These are phyloP conservation scores for Phoxinus phoxinus DNA, from an alignment of 2,113 vertebrate genomes.

Conservation along the genomic window DNA sequence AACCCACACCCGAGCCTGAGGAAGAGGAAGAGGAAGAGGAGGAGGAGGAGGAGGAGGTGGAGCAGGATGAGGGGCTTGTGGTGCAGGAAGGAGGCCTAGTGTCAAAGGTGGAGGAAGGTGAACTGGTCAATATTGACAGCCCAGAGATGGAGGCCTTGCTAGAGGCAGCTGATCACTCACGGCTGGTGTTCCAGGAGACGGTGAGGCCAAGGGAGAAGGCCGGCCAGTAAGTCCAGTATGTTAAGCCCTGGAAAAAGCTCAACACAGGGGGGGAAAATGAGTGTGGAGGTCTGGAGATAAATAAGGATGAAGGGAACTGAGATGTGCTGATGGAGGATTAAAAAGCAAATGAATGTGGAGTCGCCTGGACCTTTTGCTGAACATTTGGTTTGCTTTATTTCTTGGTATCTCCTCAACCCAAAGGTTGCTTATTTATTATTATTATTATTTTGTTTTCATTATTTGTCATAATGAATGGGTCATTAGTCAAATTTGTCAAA, in stretches of 20 bases:
- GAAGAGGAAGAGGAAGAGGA: conserved; percentile 74
- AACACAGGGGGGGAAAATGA: background rate
- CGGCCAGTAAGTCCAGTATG: conserved; percentile 65
- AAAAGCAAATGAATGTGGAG: background rate
- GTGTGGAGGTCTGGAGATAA: conserved; percentile 9
- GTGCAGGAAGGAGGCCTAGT: conserved; percentile 79
- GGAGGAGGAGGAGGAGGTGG: conserved; percentile 61
- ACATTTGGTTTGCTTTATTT: conserved; percentile 24
- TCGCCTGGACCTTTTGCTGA: conserved; percentile 17
- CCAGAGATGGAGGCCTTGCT: conserved; percentile 85
- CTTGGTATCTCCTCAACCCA: background rate
- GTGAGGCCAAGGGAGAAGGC: conserved; percentile 80
- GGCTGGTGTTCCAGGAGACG: conserved; percentile 85
- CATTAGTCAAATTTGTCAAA: conserved; percentile 29
- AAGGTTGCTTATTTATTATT: conserved; percentile 1
- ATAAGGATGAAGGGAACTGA: conserved; percentile 12
- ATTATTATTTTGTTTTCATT: background rate
- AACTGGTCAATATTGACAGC: conserved; percentile 87
- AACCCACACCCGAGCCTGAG: conserved; percentile 76
- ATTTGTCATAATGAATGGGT: too few species aligned
- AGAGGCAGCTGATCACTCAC: conserved; percentile 88
- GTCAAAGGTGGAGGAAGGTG: conserved; percentile 78
- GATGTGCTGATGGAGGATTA: background rate
- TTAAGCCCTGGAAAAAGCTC: background rate
- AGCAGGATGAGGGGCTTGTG: conserved; percentile 78